Evolutionary conservation across 1,140 invertebrate species (phyloP).

Genomic region (Apis dorsata): DNA sequence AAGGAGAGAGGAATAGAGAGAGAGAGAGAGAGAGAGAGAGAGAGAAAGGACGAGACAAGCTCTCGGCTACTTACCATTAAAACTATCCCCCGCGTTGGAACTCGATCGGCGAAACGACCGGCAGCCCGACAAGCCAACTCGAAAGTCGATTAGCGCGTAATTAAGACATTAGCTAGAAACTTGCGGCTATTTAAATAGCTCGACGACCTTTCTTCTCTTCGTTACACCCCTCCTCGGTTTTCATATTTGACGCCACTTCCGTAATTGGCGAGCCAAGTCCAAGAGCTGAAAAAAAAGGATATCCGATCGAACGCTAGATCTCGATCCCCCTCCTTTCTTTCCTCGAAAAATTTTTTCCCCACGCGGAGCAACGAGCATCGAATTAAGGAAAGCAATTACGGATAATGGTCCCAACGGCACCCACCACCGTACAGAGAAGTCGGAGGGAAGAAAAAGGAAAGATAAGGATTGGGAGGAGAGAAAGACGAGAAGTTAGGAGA

Average conservation of each 20-base stretch:
- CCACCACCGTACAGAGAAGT: slow-evolving; percentile 33
- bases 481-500: neutral
- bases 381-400: slow-evolving; percentile 69
- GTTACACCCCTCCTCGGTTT: neutral
- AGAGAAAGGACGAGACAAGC: no score
- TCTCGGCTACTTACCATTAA: slow-evolving; percentile 30
- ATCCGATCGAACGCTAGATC: neutral
- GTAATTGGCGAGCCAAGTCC: neutral
- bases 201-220: neutral
- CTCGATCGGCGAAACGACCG: slow-evolving; percentile 34
- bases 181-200: slow-evolving; percentile 27
- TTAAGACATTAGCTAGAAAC: slow-evolving; percentile 43
- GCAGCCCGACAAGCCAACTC: slow-evolving; percentile 20
- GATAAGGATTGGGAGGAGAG: neutral
- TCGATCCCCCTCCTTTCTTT: neutral
- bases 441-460: neutral
- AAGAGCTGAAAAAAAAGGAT: no score
- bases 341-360: slow-evolving; percentile 42
- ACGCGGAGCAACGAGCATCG: slow-evolving; percentile 58
- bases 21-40: neutral
- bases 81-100: slow-evolving; percentile 14
- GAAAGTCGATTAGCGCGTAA: slow-evolving; percentile 47
- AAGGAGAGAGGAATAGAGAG: neutral
- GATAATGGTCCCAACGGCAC: slow-evolving; percentile 63
- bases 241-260: neutral